These are phyloP conservation scores for Hydrotaea diabolus DNA, from an alignment of 2,888 invertebrate genomes.

Conservation along the genomic window DNA sequence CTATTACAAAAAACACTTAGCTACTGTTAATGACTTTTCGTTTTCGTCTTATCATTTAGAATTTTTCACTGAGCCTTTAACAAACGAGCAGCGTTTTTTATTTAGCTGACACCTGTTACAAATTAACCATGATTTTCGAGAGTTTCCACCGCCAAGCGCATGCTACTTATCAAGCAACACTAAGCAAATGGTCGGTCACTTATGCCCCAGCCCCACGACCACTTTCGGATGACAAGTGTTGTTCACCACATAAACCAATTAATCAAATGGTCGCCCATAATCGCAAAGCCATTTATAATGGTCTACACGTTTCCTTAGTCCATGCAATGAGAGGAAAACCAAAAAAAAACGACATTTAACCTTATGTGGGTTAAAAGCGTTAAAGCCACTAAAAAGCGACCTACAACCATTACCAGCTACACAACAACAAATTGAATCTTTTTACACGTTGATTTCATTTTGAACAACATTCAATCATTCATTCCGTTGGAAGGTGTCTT, in stretches of 20 bases:
- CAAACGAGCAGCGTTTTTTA: neutral
- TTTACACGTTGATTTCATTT: slow-evolving; percentile 11
- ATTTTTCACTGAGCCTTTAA: too few relatives aligned
- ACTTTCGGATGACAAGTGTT: slow-evolving; percentile 14
- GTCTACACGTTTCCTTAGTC: neutral
- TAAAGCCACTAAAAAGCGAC: slow-evolving; percentile 32
- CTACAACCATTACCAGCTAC: neutral
- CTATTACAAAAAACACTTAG: neutral
- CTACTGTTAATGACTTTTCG: neutral
- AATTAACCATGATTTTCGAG: slow-evolving; percentile 3
- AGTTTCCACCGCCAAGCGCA: neutral
- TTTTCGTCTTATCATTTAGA: neutral
- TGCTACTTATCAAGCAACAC: neutral
- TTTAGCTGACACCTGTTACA: slow-evolving; percentile 35
- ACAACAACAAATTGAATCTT: slow-evolving; percentile 11
- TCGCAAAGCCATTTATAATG: slow-evolving; percentile 32
- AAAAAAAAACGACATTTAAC: neutral
- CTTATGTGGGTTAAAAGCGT: neutral
- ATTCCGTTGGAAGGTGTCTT: neutral
- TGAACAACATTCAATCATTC: slow-evolving; percentile 16
- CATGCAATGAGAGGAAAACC: neutral
- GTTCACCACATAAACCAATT: slow-evolving; percentile 29
- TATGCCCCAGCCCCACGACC: neutral
- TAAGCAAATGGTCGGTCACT: neutral
- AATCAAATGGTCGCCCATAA: slow-evolving; percentile 45